These are phyloP conservation scores for Dendrolimus houi DNA, from an alignment of 2,888 invertebrate genomes.

Conservation along the genomic window DNA sequence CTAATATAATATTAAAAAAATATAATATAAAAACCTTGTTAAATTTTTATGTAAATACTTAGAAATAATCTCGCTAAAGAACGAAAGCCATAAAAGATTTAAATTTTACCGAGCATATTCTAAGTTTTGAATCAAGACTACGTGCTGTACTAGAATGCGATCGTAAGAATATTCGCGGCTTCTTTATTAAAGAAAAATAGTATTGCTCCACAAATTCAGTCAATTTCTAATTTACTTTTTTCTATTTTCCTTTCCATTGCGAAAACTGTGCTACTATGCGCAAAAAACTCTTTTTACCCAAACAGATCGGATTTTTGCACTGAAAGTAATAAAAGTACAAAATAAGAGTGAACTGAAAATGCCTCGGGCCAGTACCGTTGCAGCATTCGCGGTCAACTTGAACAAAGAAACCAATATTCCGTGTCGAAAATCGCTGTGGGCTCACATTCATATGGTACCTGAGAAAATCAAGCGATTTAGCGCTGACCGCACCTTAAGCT, in stretches of 20 bases:
- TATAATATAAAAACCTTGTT: too few relatives aligned
- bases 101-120: too few relatives aligned
- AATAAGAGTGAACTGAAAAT: slow-evolving; percentile 19
- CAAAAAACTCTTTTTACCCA: slow-evolving; percentile 4
- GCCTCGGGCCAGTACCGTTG: slow-evolving; percentile 31
- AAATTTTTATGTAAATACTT: too few relatives aligned
- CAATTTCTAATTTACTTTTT: neutral
- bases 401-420: slow-evolving; percentile 26
- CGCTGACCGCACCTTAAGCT: neutral
- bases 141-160: too few relatives aligned
- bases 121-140: too few relatives aligned
- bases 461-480: slow-evolving; percentile 13
- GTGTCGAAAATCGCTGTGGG: slow-evolving; percentile 17
- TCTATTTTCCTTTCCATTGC: neutral
- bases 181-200: neutral
- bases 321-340: slow-evolving; percentile 14
- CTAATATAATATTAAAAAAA: too few relatives aligned
- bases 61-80: too few relatives aligned
- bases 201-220: neutral
- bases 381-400: slow-evolving; percentile 27
- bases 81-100: neutral
- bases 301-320: slow-evolving; percentile 10
- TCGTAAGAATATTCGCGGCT: neutral
- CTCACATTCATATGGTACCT: slow-evolving; percentile 13
- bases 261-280: slow-evolving; percentile 5